Percentiles rank a stretch among this genome's conserved stretches.
phyloP scores from a whole-genome alignment of 2,888 invertebrate species.

The Meghimatium bilineatum region DNA sequence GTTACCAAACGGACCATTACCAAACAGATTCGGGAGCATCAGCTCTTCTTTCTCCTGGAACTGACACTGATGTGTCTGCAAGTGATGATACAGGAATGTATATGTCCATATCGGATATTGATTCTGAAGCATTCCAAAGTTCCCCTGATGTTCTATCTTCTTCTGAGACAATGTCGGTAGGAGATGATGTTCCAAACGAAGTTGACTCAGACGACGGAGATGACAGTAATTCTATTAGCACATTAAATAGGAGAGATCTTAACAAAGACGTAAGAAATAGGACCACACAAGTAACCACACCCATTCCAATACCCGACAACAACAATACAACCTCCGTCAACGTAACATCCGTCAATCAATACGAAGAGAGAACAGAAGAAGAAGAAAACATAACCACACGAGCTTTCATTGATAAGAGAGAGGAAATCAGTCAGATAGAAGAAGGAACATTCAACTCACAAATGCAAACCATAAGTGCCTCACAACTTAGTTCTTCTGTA shows the following conservation, averaged over 20 bases:
- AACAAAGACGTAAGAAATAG: background rate
- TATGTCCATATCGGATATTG: constrained; percentile 27
- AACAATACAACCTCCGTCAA: background rate
- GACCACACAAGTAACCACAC: constrained; percentile 2
- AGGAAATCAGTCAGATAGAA: background rate
- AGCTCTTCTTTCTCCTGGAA: constrained; percentile 34
- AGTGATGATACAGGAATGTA: constrained; percentile 47
- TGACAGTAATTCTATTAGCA: background rate
- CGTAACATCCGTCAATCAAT: background rate
- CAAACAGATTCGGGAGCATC: constrained; percentile 3
- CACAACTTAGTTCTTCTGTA: constrained; percentile 29
- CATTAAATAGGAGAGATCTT: background rate
- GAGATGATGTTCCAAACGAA: constrained; percentile 28
- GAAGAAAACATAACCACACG: background rate
- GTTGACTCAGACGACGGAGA: constrained; percentile 18
- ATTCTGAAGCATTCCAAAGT: constrained; percentile 43
- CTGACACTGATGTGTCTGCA: constrained; percentile 41
- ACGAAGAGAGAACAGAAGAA: background rate
- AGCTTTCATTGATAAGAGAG: too few species aligned
- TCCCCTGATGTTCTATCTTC: constrained; percentile 37
- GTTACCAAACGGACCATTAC: constrained; percentile 3
- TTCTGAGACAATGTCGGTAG: constrained; percentile 46
- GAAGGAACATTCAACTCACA: background rate
- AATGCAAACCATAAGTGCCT: constrained; percentile 31
- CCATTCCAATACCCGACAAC: constrained; percentile 23